Percentiles rank a stretch among this genome's conserved stretches.
Conservation (phyloP, 2,797 vertebrate genomes). For the Philypnodon macrostomus region DNA sequence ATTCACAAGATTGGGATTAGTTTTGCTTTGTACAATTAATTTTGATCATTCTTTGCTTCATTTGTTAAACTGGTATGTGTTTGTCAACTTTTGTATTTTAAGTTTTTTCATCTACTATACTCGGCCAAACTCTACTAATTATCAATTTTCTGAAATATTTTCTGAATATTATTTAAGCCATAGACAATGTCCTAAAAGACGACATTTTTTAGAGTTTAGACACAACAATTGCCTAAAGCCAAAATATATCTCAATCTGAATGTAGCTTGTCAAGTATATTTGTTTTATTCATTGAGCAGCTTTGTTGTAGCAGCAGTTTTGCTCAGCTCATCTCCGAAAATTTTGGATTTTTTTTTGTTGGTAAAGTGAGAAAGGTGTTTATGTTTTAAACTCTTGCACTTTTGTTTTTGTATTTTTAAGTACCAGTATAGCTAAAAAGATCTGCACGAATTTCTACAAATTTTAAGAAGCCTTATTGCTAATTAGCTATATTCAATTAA, state of each 20-base stretch:
- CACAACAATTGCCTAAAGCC: constrained; percentile 46
- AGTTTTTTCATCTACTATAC: too few species aligned
- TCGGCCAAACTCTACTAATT: too few species aligned
- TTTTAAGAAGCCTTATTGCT: constrained; percentile 54
- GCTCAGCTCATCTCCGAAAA: constrained; percentile 10
- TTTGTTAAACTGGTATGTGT: neutral
- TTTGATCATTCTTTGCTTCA: constrained; percentile 5
- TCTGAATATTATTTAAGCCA: too few species aligned
- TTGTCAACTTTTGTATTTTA: too few species aligned
- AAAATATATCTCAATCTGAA: constrained; percentile 72
- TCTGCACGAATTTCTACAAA: constrained; percentile 42
- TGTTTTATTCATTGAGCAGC: constrained; percentile 45
- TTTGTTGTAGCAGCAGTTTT: constrained; percentile 45
- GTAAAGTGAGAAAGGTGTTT: constrained; percentile 17
- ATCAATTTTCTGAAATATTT: too few species aligned
- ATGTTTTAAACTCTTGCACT: constrained; percentile 37
- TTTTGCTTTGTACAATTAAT: constrained; percentile 71
- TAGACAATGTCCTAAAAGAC: too few species aligned
- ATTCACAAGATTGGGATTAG: constrained; percentile 16
- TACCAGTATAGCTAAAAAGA: constrained; percentile 32
- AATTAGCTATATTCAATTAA: constrained; percentile 42
- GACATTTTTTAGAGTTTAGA: too few species aligned
- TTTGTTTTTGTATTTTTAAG: constrained; percentile 32
- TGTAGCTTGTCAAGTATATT: constrained; percentile 55
- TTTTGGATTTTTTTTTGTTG: constrained; percentile 21